A percentile compares a stretch with the other conserved stretches of the same genome.
Evolutionary conservation across 2,797 vertebrate genomes (phyloP).

Genomic region (Tokudaia tokunoshimensis): DNA sequence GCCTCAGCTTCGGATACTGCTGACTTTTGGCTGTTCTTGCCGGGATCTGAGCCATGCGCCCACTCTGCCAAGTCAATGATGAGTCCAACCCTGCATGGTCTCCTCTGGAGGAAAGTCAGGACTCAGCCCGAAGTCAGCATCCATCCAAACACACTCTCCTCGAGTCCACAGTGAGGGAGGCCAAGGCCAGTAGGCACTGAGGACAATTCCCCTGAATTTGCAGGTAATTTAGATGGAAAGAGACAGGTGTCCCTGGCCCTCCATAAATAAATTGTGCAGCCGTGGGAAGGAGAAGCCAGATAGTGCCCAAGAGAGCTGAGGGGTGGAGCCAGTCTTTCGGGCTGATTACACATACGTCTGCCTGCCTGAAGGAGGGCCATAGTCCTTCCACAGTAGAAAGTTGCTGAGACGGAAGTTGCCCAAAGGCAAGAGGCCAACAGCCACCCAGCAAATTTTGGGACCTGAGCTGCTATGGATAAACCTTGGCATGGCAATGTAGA

Average conservation of each 20-base stretch:
- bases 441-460: background rate
- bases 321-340: background rate
- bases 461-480: background rate
- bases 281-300: background rate
- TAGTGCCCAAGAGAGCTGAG: background rate
- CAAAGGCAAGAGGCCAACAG: background rate
- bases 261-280: conserved; percentile 32
- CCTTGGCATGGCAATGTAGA: too few relatives aligned
- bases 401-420: conserved; percentile 20
- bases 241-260: conserved; percentile 27
- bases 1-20: background rate
- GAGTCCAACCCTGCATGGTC: background rate
- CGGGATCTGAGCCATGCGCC: background rate
- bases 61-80: background rate
- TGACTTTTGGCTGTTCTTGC: background rate
- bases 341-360: background rate
- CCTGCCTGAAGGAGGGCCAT: background rate
- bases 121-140: background rate
- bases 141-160: rapidly evolving
- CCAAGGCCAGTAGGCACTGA: background rate
- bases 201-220: background rate
- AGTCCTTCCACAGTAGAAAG: background rate
- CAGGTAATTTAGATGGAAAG: conserved; percentile 57
- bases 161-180: background rate
- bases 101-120: background rate